Base-by-base conservation (phyloP, 2,113 vertebrate species). In the Cynocephalus volans region DNA sequence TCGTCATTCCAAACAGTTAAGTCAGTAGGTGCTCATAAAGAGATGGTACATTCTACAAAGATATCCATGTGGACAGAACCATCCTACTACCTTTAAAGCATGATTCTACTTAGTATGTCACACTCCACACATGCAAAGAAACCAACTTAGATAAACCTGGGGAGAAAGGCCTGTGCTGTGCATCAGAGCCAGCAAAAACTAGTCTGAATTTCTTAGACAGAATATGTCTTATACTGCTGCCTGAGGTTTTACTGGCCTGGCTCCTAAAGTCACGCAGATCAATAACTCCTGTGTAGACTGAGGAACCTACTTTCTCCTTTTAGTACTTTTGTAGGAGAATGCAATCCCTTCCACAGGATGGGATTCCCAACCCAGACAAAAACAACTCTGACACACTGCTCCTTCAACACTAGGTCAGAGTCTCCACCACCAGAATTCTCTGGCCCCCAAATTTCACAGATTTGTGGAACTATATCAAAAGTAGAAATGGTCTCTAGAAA, bases 71-170 rank as follows among this genome's bases (percentile, higher is more conserved):
- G 6, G 64, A 67, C 70, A 33, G 56, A 54, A 54, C 52, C 33
- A 36, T 0, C 80, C 56, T 52, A 14, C 33, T 41, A 24, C 60
- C 8, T 6, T 12, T 60, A 45, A 6, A 24, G 31, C 0, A 5
- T 2, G 6, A 31, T 33, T 70, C 83, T 14, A 58, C 50, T n/a
- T 24, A 31, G 58, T 3, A 50, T 10, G 18, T 26, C 23, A n/a
- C 45, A 23, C 5, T 17, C 3, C 1, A 2, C 24, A 12, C 0
- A 33, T 41, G 41, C 48, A 93, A 21, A 62, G 13, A 9, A 18
- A 28, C 4, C 72, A 3, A 65, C 31, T 19, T 31, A 6, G 41
- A 60, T 1, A 14, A 33, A 28, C 11, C 12, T 36, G 0, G 52
- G 21, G 28, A 5, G 45, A 7, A 19, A 31, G 7, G 23, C 2